Percentiles rank a stretch among this genome's conserved stretches.
Conservation (phyloP, 1,140 invertebrate species). For the Cryptotermes secundus region DNA sequence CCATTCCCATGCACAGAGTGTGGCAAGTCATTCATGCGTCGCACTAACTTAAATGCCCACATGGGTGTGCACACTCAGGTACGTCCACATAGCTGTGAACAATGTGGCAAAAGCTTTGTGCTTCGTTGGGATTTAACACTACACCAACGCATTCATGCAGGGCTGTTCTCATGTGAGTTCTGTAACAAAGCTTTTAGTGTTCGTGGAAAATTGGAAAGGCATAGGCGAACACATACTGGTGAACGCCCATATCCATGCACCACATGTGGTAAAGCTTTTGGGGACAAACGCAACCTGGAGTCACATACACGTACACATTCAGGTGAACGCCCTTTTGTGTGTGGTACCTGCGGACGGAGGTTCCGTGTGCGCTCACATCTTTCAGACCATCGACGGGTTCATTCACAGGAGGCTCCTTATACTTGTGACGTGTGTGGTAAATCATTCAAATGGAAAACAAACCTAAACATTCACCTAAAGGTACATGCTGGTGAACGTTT, state of each 20-base stretch:
- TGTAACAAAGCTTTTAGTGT: constrained; percentile 40
- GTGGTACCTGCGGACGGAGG: constrained; percentile 51
- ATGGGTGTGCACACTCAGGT: constrained; percentile 34
- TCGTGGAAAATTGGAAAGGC: constrained; percentile 37
- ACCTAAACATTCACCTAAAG: constrained; percentile 40
- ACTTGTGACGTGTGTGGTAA: constrained; percentile 44
- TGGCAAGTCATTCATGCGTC: constrained; percentile 36
- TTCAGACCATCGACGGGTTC: constrained; percentile 45
- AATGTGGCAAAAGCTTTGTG: constrained; percentile 40
- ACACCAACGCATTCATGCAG: constrained; percentile 55
- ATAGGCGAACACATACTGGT: constrained; percentile 41
- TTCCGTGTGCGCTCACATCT: constrained; percentile 51
- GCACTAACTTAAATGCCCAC: constrained; percentile 35
- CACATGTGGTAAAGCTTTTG: constrained; percentile 51
- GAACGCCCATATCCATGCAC: constrained; percentile 61
- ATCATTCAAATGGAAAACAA: constrained; percentile 41
- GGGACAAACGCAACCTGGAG: constrained; percentile 32
- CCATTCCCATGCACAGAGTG: constrained; percentile 34
- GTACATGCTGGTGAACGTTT: constrained; percentile 39
- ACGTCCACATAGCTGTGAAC: constrained; percentile 27
- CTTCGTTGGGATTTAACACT: constrained; percentile 47
- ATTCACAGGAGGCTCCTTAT: constrained; percentile 41
- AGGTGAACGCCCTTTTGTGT: constrained; percentile 48
- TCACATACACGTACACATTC: constrained; percentile 42
- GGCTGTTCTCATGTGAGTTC: constrained; percentile 41